Percentiles rank a stretch among this genome's conserved stretches.
phyloP scores from a whole-genome alignment of 2,888 invertebrate species.

The Venusia cambrica region DNA sequence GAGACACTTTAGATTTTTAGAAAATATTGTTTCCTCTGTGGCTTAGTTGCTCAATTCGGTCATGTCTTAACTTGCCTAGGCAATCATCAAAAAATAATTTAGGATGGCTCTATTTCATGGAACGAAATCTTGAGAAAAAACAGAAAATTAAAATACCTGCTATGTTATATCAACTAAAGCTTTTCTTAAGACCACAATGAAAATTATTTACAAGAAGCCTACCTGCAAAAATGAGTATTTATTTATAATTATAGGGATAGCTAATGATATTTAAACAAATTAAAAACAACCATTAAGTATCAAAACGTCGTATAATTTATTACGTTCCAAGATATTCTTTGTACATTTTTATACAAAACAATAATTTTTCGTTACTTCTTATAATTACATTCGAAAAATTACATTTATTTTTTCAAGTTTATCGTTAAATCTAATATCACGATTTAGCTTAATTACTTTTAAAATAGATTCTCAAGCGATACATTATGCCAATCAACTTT shows the following conservation, averaged over 20 bases:
- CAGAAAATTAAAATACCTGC: too few species aligned
- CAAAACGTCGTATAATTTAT: constrained; percentile 81
- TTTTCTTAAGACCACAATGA: constrained; percentile 7
- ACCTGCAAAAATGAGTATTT: constrained; percentile 29
- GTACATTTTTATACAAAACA: constrained; percentile 80
- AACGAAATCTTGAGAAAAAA: too few species aligned
- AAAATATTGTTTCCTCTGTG: too few species aligned
- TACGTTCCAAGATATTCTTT: constrained; percentile 76
- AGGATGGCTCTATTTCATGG: too few species aligned
- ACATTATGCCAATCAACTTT: constrained; percentile 63
- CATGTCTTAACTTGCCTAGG: too few species aligned
- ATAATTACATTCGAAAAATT: constrained; percentile 81
- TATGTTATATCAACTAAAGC: too few species aligned
- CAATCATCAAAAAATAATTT: too few species aligned
- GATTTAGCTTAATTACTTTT: constrained; percentile 77
- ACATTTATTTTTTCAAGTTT: constrained; percentile 77
- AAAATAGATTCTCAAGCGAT: constrained; percentile 70
- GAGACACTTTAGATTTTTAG: too few species aligned
- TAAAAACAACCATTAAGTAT: constrained; percentile 68
- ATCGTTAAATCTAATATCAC: constrained; percentile 80
- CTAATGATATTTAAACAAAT: constrained; percentile 33
- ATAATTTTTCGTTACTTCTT: constrained; percentile 74
- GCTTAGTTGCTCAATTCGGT: too few species aligned
- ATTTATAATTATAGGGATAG: constrained; percentile 29
- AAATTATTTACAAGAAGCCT: constrained; percentile 24